Base-by-base conservation (phyloP, 1,140 invertebrate species). In the Batillaria attramentaria region DNA sequence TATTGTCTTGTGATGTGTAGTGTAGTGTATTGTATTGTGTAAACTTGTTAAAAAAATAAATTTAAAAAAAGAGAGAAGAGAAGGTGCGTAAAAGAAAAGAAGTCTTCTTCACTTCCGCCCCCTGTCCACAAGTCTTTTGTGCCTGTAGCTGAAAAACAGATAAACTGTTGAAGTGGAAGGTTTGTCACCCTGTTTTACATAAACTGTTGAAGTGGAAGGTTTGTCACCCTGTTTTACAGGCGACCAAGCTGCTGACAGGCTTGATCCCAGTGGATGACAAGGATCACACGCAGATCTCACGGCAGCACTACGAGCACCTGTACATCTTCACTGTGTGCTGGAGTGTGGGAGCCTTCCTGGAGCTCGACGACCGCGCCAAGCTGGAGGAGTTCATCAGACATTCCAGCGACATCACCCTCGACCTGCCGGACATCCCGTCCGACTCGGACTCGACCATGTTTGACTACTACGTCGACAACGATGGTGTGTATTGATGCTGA, bases 331-430 rank as follows among this genome's bases (percentile, higher is more conserved):
- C 87, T 8, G 35, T 91, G 2, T 91, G 91, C 90, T 92, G 91
- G 91, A 94, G 96, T 42, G 93, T 98, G 80, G 97, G 97, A 35
- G 96, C 95, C 4, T 94, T 98, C 83, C 91, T 99, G 42, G 97
- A 98, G 90, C 94, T 93, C n/a, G 92, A 93, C 33, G 97, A 98
- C 90, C 93, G 97, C 88, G 83, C 90, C 62, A 95, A 96, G 89
- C 95, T 96, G 88, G 95, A 98, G 87, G 89, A 91, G 35, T 97
- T 95, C 90, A 89, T 98, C 4, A 93, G 94, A 84, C 92, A 93
- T 79, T 94, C 94, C 82, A 88, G 92, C 31, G 91, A 86, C 2
- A 84, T 91, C 69, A 87, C 80, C 35, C 90, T 96, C 10, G 93
- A 96, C 87, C 91, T 97, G 65, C 96, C 96, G 0, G 92, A 92